A percentile compares a stretch with the other conserved stretches of the same genome.
Conservation (phyloP, 2,113 vertebrate species). For the Fulmarus glacialis region DNA sequence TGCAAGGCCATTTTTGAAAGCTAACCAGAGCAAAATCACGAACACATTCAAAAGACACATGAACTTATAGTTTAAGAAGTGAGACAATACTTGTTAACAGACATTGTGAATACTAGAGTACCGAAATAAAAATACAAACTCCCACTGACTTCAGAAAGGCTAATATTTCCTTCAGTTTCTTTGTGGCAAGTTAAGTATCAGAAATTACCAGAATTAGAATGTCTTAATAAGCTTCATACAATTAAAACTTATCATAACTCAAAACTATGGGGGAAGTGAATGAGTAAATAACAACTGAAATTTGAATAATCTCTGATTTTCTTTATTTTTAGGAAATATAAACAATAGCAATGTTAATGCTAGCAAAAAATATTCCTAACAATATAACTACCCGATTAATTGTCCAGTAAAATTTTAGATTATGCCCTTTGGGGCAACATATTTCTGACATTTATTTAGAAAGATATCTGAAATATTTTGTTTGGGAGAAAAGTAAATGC, state of each 20-base stretch:
- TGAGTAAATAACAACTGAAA: neutral
- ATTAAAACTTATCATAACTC: neutral
- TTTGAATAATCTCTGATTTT: neutral
- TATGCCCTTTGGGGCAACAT: neutral
- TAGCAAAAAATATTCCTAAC: neutral
- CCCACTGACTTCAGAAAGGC: neutral
- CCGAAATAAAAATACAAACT: neutral
- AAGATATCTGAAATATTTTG: neutral
- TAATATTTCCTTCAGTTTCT: neutral
- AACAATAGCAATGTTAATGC: neutral
- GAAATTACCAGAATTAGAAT: neutral
- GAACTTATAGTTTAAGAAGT: neutral
- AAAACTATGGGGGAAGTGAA: neutral
- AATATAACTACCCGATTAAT: neutral
- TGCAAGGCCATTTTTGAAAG: neutral
- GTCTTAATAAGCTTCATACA: neutral
- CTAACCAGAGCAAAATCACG: neutral
- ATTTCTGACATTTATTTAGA: neutral
- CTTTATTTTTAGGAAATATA: neutral
- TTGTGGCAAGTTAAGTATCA: neutral
- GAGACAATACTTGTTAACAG: neutral
- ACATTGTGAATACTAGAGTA: neutral
- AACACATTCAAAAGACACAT: neutral
- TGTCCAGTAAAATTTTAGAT: neutral
- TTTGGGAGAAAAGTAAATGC: neutral